Conservation (phyloP, 2,797 vertebrate genomes). For the Lophotriccus pileatus region DNA sequence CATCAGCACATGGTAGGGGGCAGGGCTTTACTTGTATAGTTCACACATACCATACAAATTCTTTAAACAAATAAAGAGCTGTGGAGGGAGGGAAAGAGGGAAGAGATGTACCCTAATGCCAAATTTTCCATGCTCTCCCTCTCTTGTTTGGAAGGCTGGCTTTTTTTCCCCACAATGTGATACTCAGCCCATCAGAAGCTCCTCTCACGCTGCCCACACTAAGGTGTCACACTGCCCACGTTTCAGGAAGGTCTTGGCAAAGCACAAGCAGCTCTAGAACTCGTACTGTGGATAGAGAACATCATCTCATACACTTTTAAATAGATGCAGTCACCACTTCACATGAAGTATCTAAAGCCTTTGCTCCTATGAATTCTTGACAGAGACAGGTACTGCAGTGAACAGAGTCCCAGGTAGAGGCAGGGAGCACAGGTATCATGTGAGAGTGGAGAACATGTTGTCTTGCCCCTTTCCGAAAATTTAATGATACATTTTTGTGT, state of each 20-base stretch:
- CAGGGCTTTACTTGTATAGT: not conserved
- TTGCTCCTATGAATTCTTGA: not conserved
- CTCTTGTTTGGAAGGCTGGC: not conserved
- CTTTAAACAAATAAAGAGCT: slow-evolving; percentile 43
- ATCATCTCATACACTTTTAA: not conserved
- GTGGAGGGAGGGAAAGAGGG: not conserved
- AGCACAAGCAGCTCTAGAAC: not conserved
- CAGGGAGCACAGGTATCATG: not conserved
- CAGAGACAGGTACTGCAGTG: not conserved
- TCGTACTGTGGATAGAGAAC: rapidly evolving
- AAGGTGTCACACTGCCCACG: not conserved
- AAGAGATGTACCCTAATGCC: not conserved
- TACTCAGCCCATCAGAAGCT: not conserved
- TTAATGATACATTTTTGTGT: not conserved
- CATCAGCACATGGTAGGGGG: slow-evolving; percentile 20
- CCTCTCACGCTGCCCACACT: not conserved
- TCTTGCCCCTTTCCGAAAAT: not conserved
- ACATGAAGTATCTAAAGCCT: not conserved
- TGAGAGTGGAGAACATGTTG: not conserved
- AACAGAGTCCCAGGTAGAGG: not conserved
- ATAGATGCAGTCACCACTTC: not conserved
- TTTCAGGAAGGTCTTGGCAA: not conserved
- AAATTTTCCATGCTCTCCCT: not conserved
- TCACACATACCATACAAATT: slow-evolving; percentile 21
- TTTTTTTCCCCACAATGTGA: not conserved